Conservation (phyloP, 2,113 vertebrate species). For the Notarius quadriscutis region DNA sequence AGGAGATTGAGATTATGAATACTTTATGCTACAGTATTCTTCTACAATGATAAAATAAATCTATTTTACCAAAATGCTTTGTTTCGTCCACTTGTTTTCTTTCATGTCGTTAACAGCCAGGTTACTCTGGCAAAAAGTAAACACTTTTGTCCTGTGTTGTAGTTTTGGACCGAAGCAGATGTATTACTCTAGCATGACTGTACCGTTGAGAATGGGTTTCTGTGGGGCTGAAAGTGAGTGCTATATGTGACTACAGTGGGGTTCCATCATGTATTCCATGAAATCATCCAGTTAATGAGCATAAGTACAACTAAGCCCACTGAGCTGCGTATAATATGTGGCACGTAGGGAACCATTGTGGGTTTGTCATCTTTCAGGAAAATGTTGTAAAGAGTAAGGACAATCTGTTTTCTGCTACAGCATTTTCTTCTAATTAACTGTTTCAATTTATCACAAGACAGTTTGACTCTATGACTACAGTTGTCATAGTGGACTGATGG, state of each 20-base stretch:
- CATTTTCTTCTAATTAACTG: background rate
- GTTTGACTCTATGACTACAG: background rate
- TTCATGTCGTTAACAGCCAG: conserved; percentile 16
- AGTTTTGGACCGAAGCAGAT: background rate
- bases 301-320: background rate
- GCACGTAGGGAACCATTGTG: background rate
- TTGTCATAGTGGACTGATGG: background rate
- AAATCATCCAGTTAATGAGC: conserved; percentile 27
- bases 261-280: conserved; percentile 13
- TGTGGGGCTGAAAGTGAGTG: background rate
- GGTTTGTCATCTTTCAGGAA: background rate
- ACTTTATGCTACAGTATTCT: conserved; percentile 42
- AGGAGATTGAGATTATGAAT: conserved; percentile 14
- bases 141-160: background rate
- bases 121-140: background rate
- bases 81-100: background rate
- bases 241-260: background rate
- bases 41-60: conserved; percentile 52
- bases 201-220: background rate
- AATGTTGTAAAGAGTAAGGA: background rate
- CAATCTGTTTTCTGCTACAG: background rate
- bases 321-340: background rate
- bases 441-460: background rate
- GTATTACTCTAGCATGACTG: conserved; percentile 4
- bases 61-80: conserved; percentile 33